A percentile compares a stretch with the other conserved stretches of the same genome.
Evolutionary conservation across 2,797 vertebrate species (phyloP).

Genomic region (Falco peregrinus): DNA sequence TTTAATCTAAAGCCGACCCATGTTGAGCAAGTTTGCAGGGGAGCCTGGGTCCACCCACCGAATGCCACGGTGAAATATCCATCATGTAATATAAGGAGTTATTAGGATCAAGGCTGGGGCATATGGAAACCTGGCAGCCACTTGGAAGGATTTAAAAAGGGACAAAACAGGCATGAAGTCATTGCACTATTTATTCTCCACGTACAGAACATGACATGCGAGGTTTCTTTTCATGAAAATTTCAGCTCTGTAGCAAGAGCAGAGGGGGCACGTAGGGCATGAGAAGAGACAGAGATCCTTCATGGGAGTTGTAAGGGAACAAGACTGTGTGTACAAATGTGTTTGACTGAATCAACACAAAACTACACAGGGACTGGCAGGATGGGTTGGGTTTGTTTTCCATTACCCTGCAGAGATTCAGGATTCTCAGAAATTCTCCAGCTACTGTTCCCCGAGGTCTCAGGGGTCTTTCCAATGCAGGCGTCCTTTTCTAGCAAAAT

Average conservation of each 20-base stretch:
- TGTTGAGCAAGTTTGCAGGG: background rate
- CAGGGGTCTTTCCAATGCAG: background rate
- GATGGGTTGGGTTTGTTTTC: background rate
- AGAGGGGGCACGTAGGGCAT: background rate
- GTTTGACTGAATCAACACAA: background rate
- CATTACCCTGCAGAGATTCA: background rate
- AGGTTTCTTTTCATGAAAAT: background rate
- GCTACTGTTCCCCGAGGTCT: background rate
- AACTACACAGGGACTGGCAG: background rate
- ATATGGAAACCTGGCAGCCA: background rate
- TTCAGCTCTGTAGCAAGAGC: background rate
- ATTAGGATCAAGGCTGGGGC: background rate
- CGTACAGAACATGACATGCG: fast-evolving
- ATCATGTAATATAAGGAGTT: background rate
- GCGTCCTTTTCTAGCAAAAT: background rate
- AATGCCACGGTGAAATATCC: background rate
- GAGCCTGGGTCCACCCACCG: background rate
- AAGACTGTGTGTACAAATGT: background rate
- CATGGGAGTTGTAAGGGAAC: background rate
- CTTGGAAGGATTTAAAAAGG: background rate
- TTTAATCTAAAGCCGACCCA: background rate
- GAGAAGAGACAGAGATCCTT: background rate
- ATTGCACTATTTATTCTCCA: background rate
- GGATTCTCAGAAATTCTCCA: background rate
- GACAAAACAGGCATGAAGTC: background rate